Evolutionary conservation across 2,113 vertebrate genomes (phyloP), one percentile per base, ranked within the genome.

Genomic region (Atrichornis clamosus): DNA sequence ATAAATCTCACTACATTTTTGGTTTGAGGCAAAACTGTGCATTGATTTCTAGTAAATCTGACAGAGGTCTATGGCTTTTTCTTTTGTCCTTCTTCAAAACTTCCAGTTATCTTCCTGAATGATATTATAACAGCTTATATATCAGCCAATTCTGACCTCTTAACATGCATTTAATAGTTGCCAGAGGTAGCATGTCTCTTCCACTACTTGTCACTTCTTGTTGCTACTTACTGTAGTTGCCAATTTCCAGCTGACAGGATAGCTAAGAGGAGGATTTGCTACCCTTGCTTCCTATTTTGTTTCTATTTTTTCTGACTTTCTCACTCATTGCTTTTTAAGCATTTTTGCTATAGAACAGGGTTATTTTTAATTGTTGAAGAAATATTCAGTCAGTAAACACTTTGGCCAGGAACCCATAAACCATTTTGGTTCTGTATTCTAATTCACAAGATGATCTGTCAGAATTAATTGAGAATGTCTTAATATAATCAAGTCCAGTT

Each of bases 401-500:
- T 94, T 82, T 78, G 90, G 90, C 94, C 81, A 95, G 93, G 77
- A 94, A 89, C 69, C 49, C 44, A 82, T 95, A 97, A 98, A 97
- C 92, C 75, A 95, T 95, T 96, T 97, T 93, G 67, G 79, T 96
- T 97, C 96, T 93, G 89, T 97, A 83, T 97, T 95, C 88, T 95
- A 94, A 87, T 92, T 98, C 84, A 90, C 87, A 97, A 97, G 96
- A 97, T 84, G 84, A 97, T 98, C 93, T 98, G 97, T 97, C 98
- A 98, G 89, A 98, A 98, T 97, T 98, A 98, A 98, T 98, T 98
- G 98, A 97, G 97, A 98, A 97, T 98, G 95, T 70, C 87, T 96
- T 98, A 98, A 98, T 98, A 86, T 94, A 98, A 98, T 98, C 97
- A 98, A 97, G 96, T 98, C 97, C 96, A 97, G 97, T 98, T 98